These are phyloP conservation scores for Procambarus virginalis DNA, from an alignment of 1,140 invertebrate genomes.

Conservation along the genomic window DNA sequence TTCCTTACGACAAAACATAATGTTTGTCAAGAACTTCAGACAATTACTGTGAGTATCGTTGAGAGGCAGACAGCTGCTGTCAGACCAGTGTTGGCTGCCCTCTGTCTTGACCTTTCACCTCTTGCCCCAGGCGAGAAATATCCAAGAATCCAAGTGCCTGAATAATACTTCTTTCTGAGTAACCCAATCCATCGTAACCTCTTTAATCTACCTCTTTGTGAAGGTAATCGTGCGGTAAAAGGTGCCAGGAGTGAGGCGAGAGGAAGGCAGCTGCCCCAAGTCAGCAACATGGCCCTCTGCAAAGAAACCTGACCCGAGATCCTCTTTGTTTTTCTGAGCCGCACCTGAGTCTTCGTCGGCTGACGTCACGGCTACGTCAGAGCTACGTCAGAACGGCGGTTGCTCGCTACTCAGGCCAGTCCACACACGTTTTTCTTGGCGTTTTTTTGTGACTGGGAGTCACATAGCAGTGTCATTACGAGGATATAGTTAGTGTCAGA, in stretches of 20 bases:
- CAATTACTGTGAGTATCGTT: neutral
- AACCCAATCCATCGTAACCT: neutral
- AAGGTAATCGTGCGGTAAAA: neutral
- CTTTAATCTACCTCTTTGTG: neutral
- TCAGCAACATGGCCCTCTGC: neutral
- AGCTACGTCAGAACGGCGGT: constrained; percentile 52
- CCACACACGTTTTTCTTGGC: constrained; percentile 34
- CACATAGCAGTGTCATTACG: constrained; percentile 63
- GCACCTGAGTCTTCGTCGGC: constrained; percentile 41
- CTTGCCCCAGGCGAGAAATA: constrained; percentile 7
- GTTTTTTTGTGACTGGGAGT: constrained; percentile 29
- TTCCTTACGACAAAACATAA: too few species aligned
- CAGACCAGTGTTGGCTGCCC: neutral
- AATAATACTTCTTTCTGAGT: neutral
- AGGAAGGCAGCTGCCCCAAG: neutral
- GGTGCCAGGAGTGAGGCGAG: neutral
- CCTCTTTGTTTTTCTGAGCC: constrained; percentile 46
- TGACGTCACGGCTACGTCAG: constrained; percentile 56
- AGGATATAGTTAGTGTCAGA: constrained; percentile 60
- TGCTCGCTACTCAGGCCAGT: constrained; percentile 4
- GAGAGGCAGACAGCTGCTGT: neutral
- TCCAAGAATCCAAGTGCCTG: neutral
- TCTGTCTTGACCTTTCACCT: neutral
- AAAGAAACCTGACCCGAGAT: constrained; percentile 40
- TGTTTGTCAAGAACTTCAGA: too few species aligned